Evolutionary conservation across 2,888 invertebrate species (phyloP), one percentile per base, ranked within the genome.

Genomic region (Leptodirus hochenwartii): DNA sequence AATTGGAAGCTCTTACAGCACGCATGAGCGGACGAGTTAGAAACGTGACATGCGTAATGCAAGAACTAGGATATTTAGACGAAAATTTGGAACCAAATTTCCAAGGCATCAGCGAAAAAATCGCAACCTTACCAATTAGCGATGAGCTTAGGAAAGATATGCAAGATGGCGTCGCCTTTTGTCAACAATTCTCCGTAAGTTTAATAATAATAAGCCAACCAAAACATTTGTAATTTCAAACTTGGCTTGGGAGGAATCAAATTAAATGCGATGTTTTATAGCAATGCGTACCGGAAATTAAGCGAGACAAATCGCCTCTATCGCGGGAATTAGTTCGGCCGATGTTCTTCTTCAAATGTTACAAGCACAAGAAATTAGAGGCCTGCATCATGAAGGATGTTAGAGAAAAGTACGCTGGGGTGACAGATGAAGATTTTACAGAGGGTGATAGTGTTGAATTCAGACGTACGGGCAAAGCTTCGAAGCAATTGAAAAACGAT

Each of bases 371-470:
- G 56, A 74, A 74, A 45, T 45, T 74, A 29, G 73, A 74, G 47
- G 70, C 72, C 0, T 74, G 73, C 47, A 68, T 73, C 37, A 70
- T 74, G 71, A 73, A 73, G 43, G 73, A 74, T 42, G 68, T 74
- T 32, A 58, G 70, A 14, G 71, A 73, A 37, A 62, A 69, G 31
- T 69, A 67, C 48, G 56, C 65, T 8, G 50, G 49, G 4, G 50
- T 54, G 2, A 55, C 61, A 34, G 68, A 68, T 33, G 67, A 67
- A 23, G 66, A 67, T 32, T 51, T 67, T 28, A 62, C 63, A 4
- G 68, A 68, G 13, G 42, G 44, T 34, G 54, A 55, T 22, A n/a
- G n/a, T n/a, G 41, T 51, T 29, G 54, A 54, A 33, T 34, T 66
- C 15, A 59, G 64, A 28, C 52, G 69, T 16, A 55, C 62, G n/a